Base-by-base conservation (phyloP, 2,113 vertebrate species). In the Podiceps cristatus region DNA sequence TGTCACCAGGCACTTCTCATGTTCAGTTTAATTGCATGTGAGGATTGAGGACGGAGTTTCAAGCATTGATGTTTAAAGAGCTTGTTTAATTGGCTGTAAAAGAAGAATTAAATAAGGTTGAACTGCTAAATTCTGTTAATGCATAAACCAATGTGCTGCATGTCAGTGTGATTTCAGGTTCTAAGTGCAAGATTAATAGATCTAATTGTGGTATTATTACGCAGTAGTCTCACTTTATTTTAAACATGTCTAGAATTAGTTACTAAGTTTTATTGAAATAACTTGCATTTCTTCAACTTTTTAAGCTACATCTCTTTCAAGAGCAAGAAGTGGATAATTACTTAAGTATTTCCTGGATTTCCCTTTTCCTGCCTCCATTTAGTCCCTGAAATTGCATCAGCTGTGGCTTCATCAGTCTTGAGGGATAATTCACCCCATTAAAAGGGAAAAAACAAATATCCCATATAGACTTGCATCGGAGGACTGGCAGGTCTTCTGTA, bases 81-180 rank as follows among this genome's bases (percentile, higher is more conserved):
- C 92, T 86, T 98, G 98, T 97, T 98, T 98, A 98, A 98, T 98
- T 98, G 98, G 85, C 98, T 98, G 97, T 97, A 97, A 98, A 98
- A 97, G 74, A 88, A 92, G 97, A 97, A 98, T 98, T 98, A 98
- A 98, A 93, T 97, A 97, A 96, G 96, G 88, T 98, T 97, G 98
- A 98, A 96, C 97, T 97, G 97, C 97, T 95, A 96, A 97, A 98
- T 98, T 98, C 96, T 95, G 88, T 95, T 97, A 97, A 96, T 94
- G 94, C 91, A 62, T 69, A 83, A 95, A 91, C 78, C 86, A 4
- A 7, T 72, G 91, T 23, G 73, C 95, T 92, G 86, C 91, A 20
- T 91, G 97, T 97, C 97, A 94, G 25, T 87, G 95, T 94, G 97
- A 93, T 97, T 98, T 97, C 95, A 95, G 49, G 96, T 97, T 98